Base-by-base conservation (phyloP, 1,140 invertebrate species). In the Pseudomyrmex pallidus region DNA sequence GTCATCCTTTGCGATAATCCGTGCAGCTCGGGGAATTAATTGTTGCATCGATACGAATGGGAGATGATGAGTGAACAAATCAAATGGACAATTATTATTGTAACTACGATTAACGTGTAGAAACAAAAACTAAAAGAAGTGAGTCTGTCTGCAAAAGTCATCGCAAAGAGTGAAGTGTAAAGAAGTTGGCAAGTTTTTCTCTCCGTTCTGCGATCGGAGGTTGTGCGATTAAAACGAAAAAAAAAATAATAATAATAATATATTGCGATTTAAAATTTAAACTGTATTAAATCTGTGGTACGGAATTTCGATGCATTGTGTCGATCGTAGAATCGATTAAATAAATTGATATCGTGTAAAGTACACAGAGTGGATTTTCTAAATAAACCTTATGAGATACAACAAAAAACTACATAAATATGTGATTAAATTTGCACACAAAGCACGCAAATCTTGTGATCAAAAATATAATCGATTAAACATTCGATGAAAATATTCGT, bases 271-370 rank as follows among this genome's bases (percentile, higher is more conserved):
- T 35, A 35, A 83, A 89, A 63, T 84, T 82, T 90, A 82, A 89
- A 90, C 82, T 91, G 87, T 92, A 90, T 90, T 88, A 72, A 83
- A 68, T 89, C 86, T 85, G 73, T 88, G 89, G 86, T 89, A 84
- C 68, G 83, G 86, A 86, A 85, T 93, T 92, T 89, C 84, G 85
- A 91, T 88, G 85, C 90, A 92, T 92, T 91, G 86, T 89, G 88
- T 92, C 90, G 90, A 90, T 92, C 90, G 78, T 88, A 91, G 83
- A 88, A 87, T 91, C 91, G 90, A 93, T 92, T 85, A 91, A 92
- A 92, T 92, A 92, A 92, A 92, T 90, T 92, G 88, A 93, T 91
- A 91, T 88, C 86, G 87, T 88, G 87, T 88, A 88, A 88, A 88
- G 74, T 87, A 84, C 46, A 44, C 13, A n/a, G n/a, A 17, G 15